Base-by-base conservation (phyloP, 2,113 vertebrate species). In the Forbesichthys agassizii region DNA sequence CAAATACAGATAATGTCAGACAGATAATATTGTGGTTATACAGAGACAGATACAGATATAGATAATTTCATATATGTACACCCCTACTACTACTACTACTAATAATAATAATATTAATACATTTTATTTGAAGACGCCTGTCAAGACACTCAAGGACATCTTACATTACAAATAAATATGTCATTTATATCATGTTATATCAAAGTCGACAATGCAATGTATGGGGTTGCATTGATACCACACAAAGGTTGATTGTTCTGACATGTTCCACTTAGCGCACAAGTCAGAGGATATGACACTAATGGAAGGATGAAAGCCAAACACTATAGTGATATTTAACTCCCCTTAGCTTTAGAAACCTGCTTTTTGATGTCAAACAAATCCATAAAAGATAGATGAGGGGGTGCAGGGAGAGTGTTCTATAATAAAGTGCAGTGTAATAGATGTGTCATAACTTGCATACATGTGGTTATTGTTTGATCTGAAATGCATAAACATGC, bases 301-400 rank as follows among this genome's bases (percentile, higher is more conserved):
- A 79, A 89, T 61, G 58, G 62, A 71, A 47, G 13, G 67, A 75
- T 71, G 66, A 73, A 77, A 54, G 61, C 59, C 77, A 68, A 68
- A 42, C 47, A 33, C 33, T 42, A 82, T 77, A 51, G 13, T 84
- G 86, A 82, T 82, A 84, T 82, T 82, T 80, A 84, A 60, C 72
- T 77, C 61, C 33, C 53, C 42, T 69, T 20, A 9, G 20, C 78
- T 75, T 74, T 33, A 71, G 54, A 78, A 67, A 66, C 48, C 64
- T 66, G 71, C 70, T 48, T 69, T 86, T 82, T 87, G 62, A 74
- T 80, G 77, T 83, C 68, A 61, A 66, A 55, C 74, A 12, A 9
- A 73, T 69, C 55, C 47, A 18, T 66, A 73, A 77, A 27, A 71
- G 76, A 64, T 33, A 64, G 62, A 71, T 69, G 61, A 57, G 70